phyloP scores from a whole-genome alignment of 2,888 invertebrate genomes.

The Deilephila elpenor region DNA sequence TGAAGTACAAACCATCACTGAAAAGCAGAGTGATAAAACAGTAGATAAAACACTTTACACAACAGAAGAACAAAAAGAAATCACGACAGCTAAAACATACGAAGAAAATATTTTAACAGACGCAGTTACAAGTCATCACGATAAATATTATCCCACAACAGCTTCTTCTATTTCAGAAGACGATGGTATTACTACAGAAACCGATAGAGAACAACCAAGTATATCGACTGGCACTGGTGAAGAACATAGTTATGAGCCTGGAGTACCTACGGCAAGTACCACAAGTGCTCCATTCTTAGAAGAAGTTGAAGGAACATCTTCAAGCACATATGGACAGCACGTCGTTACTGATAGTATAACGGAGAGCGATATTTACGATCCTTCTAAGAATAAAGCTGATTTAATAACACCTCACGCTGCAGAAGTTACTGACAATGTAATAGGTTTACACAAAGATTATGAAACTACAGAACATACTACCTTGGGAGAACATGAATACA shows the following conservation, averaged over 20 bases:
- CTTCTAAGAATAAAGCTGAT: slow-evolving; percentile 30
- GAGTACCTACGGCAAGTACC: slow-evolving; percentile 36
- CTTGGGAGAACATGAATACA: not conserved
- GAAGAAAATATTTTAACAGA: slow-evolving; percentile 33
- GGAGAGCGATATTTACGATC: slow-evolving; percentile 37
- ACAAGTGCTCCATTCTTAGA: slow-evolving; percentile 40
- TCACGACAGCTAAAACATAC: slow-evolving; percentile 21
- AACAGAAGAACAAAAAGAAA: slow-evolving; percentile 11
- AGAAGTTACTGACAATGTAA: not conserved
- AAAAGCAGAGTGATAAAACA: not conserved
- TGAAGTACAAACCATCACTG: not conserved
- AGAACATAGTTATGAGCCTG: slow-evolving; percentile 21
- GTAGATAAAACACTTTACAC: not conserved
- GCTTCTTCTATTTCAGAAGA: slow-evolving; percentile 33
- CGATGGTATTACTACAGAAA: slow-evolving; percentile 39
- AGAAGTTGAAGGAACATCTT: slow-evolving; percentile 46
- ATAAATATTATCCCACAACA: slow-evolving; percentile 34
- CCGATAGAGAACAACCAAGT: slow-evolving; percentile 24
- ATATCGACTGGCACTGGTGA: slow-evolving; percentile 7
- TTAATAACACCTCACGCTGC: not conserved
- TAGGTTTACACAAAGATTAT: not conserved
- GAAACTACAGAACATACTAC: not conserved
- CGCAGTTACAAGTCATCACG: slow-evolving; percentile 30
- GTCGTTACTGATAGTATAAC: slow-evolving; percentile 41
- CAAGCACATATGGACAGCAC: slow-evolving; percentile 39